phyloP scores from a whole-genome alignment of 2,113 vertebrate genomes.

The Elephas maximus region DNA sequence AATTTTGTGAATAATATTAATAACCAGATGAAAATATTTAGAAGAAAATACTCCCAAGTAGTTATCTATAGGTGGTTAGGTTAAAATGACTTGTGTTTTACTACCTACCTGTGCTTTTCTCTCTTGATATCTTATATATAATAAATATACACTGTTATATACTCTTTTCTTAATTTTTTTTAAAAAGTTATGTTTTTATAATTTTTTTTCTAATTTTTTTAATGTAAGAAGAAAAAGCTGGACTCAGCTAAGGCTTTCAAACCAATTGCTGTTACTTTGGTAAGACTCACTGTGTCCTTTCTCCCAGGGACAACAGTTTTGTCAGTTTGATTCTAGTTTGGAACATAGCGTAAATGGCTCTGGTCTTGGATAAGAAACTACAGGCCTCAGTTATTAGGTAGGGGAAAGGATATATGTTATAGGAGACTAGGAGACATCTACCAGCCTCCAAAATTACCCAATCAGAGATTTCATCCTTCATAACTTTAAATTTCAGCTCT shows the following conservation, averaged over 20 bases:
- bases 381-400: not conserved
- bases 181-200: not conserved
- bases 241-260: not conserved
- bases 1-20: not conserved
- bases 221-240: not conserved
- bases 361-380: not conserved
- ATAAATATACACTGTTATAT: not conserved
- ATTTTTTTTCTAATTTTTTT: not conserved
- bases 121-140: not conserved
- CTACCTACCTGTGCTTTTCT: not conserved
- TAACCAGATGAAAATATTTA: slow-evolving; percentile 5
- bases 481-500: not conserved
- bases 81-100: slow-evolving; percentile 3
- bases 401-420: not conserved
- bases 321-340: not conserved
- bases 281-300: not conserved
- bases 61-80: not conserved
- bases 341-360: not conserved
- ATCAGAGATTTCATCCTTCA: not conserved
- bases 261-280: not conserved
- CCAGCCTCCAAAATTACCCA: not conserved
- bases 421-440: not conserved
- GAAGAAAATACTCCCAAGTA: not conserved
- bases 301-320: not conserved
- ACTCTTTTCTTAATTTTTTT: not conserved